Percentiles rank a stretch among this genome's conserved stretches.
These are phyloP conservation scores for Autographa gamma DNA, from an alignment of 2,888 invertebrate species.

Conservation along the genomic window DNA sequence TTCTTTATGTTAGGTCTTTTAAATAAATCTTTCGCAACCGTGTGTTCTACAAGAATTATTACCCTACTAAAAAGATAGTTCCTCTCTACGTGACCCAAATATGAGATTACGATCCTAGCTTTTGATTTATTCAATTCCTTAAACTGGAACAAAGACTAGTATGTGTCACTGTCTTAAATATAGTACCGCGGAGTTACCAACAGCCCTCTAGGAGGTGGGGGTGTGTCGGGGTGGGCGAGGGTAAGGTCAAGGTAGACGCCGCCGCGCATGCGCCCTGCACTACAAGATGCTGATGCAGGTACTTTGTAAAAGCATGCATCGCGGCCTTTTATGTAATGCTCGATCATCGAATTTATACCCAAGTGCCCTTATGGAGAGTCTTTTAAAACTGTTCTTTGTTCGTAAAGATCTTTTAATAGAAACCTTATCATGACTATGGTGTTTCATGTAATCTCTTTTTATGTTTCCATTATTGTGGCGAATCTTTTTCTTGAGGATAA, in stretches of 20 bases:
- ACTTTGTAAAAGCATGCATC: conserved; percentile 44
- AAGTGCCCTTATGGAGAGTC: conserved; percentile 17
- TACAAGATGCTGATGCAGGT: conserved; percentile 63
- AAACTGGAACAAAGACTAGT: conserved; percentile 55
- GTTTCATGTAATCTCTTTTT: neutral
- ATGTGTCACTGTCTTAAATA: conserved; percentile 47
- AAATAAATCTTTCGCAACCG: neutral
- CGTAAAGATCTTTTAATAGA: neutral
- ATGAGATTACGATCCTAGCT: neutral
- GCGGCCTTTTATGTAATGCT: conserved; percentile 38
- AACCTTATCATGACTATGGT: neutral
- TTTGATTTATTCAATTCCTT: conserved; percentile 17
- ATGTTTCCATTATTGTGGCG: neutral
- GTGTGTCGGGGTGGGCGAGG: conserved; percentile 57
- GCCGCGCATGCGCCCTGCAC: conserved; percentile 77
- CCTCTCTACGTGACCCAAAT: neutral
- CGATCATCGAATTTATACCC: conserved; percentile 35
- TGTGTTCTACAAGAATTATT: neutral
- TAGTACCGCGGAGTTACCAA: conserved; percentile 39
- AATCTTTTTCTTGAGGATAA: neutral
- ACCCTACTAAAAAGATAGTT: neutral
- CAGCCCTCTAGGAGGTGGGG: conserved; percentile 41
- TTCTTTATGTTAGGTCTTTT: neutral
- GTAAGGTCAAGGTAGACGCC: conserved; percentile 82
- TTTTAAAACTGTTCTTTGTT: conserved; percentile 14